Percentiles rank a stretch among this genome's conserved stretches.
These are phyloP conservation scores for Amaurobius ferox DNA, from an alignment of 2,888 invertebrate genomes.

Conservation along the genomic window DNA sequence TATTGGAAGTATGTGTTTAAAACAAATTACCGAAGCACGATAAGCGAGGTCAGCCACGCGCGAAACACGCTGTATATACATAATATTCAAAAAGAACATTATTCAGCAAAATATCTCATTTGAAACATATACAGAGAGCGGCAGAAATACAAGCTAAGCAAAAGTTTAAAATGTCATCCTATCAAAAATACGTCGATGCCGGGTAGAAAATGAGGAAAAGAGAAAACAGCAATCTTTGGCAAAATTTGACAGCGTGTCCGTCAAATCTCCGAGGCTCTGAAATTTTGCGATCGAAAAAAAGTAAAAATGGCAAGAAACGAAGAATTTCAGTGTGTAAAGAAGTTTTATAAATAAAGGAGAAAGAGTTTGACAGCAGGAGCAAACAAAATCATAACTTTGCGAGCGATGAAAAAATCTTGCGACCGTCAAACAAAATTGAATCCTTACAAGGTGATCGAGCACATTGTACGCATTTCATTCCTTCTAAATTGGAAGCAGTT, in stretches of 20 bases:
- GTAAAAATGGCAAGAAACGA: background rate
- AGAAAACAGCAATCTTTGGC: constrained; percentile 9
- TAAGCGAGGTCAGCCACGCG: too few relatives aligned
- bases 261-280: background rate
- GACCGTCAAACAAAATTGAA: background rate
- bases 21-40: too few relatives aligned
- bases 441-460: background rate
- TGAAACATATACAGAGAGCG: background rate
- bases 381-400: background rate
- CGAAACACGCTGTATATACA: too few relatives aligned
- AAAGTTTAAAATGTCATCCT: constrained; percentile 5
- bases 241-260: constrained; percentile 2
- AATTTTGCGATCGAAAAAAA: background rate
- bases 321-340: background rate
- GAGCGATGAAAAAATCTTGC: background rate
- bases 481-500: background rate
- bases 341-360: background rate
- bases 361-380: background rate
- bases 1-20: too few relatives aligned
- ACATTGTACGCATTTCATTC: background rate
- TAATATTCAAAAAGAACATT: background rate
- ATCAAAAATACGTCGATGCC: background rate
- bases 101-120: background rate
- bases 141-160: background rate
- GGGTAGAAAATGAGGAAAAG: background rate